Evolutionary conservation across 2,113 vertebrate genomes (phyloP).

Genomic region (Mus spicilegus): DNA sequence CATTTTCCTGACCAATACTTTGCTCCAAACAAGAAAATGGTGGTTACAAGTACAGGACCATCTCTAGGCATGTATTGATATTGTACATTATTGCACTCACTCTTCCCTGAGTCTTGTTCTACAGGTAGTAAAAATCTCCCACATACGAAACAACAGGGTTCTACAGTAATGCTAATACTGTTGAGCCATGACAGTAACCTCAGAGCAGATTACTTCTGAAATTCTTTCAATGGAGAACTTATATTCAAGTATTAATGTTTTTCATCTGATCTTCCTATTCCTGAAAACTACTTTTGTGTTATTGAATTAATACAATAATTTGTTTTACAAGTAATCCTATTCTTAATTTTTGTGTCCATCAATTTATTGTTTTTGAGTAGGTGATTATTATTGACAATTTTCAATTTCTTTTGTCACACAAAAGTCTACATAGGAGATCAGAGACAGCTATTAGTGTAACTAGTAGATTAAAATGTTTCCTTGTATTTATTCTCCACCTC

Average conservation of each 20-base stretch:
- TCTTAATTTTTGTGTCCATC: not conserved
- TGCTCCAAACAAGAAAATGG: not conserved
- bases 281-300: not conserved
- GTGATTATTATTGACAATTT: not conserved
- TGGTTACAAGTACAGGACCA: not conserved
- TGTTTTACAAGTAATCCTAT: not conserved
- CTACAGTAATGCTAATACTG: not conserved
- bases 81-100: not conserved
- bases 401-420: not conserved
- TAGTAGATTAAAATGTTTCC: not conserved
- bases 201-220: not conserved
- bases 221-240: not conserved
- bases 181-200: not conserved
- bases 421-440: not conserved
- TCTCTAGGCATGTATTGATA: not conserved
- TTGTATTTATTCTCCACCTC: not conserved
- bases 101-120: not conserved
- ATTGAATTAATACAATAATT: not conserved
- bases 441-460: not conserved
- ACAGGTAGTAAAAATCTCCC: rapidly evolving
- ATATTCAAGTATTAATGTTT: not conserved
- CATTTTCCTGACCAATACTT: not conserved
- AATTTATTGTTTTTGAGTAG: not conserved
- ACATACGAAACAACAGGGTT: not conserved
- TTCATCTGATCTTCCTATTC: not conserved